phyloP scores from a whole-genome alignment of 2,797 vertebrate genomes.

The Pseudomugil tenellus region DNA sequence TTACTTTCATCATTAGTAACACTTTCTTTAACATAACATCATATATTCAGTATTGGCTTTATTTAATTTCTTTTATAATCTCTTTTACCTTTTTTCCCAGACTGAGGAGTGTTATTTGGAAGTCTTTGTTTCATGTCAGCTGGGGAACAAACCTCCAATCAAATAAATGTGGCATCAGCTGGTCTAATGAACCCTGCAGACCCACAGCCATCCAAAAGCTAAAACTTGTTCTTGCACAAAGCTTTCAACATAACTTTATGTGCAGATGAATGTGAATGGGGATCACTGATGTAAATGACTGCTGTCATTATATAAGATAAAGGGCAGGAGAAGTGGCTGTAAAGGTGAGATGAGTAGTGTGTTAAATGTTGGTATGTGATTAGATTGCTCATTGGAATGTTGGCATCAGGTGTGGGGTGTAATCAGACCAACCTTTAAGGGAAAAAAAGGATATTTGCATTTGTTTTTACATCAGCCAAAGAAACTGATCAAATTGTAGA shows the following conservation, averaged over 20 bases:
- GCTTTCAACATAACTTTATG: slow-evolving; percentile 18
- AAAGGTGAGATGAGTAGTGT: slow-evolving; percentile 7
- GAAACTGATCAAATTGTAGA: too few relatives aligned
- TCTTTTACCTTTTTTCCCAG: too few relatives aligned
- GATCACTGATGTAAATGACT: slow-evolving; percentile 43
- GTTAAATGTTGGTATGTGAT: slow-evolving; percentile 31
- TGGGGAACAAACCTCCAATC: slow-evolving; percentile 16
- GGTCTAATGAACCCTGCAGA: not conserved
- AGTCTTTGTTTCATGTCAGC: not conserved
- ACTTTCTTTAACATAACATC: too few relatives aligned
- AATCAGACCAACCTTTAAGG: not conserved
- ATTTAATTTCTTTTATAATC: too few relatives aligned
- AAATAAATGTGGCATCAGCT: slow-evolving; percentile 32
- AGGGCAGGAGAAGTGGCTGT: not conserved
- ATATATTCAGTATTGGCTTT: too few relatives aligned
- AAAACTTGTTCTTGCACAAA: not conserved
- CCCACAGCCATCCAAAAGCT: not conserved
- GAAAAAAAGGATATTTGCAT: not conserved
- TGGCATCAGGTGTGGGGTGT: not conserved
- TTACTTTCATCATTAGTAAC: too few relatives aligned
- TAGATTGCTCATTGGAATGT: slow-evolving; percentile 17
- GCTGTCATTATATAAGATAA: not conserved
- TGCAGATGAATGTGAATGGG: slow-evolving; percentile 30
- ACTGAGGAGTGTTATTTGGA: not conserved
- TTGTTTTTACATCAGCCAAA: too few relatives aligned